Evolutionary conservation across 2,888 invertebrate species (phyloP).

Genomic region (Megalurothrips usitatus): DNA sequence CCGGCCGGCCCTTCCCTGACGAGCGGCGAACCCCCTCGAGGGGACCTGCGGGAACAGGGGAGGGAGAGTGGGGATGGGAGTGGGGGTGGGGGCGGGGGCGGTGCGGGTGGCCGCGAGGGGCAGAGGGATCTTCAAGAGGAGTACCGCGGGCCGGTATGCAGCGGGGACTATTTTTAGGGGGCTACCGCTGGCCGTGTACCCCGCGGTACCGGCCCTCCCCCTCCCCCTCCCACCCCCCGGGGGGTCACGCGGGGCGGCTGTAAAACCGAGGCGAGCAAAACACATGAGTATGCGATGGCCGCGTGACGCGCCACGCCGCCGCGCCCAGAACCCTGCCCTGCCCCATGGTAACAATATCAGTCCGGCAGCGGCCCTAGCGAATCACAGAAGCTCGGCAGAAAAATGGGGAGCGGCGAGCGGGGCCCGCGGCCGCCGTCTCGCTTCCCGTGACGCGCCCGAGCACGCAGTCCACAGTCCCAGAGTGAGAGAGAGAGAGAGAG

Average conservation of each 20-base stretch:
- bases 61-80: not conserved
- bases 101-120: not conserved
- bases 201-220: not conserved
- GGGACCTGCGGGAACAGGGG: not conserved
- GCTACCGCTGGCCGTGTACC: slow-evolving; percentile 5
- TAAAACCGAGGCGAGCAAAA: not conserved
- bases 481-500: no score
- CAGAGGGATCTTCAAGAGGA: not conserved
- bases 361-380: no score
- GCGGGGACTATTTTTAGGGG: slow-evolving; percentile 12
- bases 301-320: not conserved
- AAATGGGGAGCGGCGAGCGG: no score
- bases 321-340: not conserved
- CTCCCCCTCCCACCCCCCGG: not conserved
- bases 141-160: slow-evolving; percentile 11
- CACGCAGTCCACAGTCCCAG: no score
- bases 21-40: not conserved
- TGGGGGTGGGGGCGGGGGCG: not conserved
- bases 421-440: not conserved
- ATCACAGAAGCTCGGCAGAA: no score
- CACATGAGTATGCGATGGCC: not conserved
- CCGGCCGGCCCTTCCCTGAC: not conserved
- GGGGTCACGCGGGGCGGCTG: not conserved
- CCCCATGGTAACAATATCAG: no score
- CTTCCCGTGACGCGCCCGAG: no score